Base-by-base conservation (phyloP, 1,140 invertebrate genomes). In the Lutraria rhynchaena region DNA sequence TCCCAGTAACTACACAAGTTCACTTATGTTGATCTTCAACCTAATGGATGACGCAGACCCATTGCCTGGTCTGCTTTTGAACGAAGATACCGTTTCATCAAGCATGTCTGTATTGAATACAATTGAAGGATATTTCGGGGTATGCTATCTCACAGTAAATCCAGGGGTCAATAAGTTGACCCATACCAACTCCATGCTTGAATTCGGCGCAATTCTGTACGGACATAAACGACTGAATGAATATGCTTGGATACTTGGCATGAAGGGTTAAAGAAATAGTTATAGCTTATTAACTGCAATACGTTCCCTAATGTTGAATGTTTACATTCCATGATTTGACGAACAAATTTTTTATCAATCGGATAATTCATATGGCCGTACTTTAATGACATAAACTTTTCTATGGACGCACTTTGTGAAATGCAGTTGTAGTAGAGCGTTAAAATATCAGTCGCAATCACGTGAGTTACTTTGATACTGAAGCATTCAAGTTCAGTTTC, bases 151-250 rank as follows among this genome's bases (percentile, higher is more conserved):
- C 31, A 27, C 44, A 1, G 24, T 67, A 0, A 22, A 22, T 15
- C 22, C 37, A 3, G 63, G 63, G 24, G n/a, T 67, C 5, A 27
- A 67, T 24, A 0, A 27, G 5, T 3, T 67, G 4, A 41, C 15
- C 5, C 37, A 41, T 41, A 27, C 46, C 15, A 46, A 46, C 17
- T 31, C 41, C 0, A 11, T 13, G 3, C 22, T 46, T 1, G 27
- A 4, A 41, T 67, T 67, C 49, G 63, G 41, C 1, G 63, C 63
- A 4, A 19, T 67, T 46, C 24, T 67, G n/a, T 67, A 67, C 17
- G 63, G 63, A 49, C 41, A 29, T 19, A 41, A 31, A 1, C 9
- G 41, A 15, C 17, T 29, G 41, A 67, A 29, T 24, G 63, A 67
- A 29, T 67, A 67, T 41, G 63, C 63, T 17, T 46, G 37, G 63